Percentiles rank a stretch among this genome's conserved stretches.
Conservation (phyloP, 2,113 vertebrate species). For the Oxygymnocypris stewartii region DNA sequence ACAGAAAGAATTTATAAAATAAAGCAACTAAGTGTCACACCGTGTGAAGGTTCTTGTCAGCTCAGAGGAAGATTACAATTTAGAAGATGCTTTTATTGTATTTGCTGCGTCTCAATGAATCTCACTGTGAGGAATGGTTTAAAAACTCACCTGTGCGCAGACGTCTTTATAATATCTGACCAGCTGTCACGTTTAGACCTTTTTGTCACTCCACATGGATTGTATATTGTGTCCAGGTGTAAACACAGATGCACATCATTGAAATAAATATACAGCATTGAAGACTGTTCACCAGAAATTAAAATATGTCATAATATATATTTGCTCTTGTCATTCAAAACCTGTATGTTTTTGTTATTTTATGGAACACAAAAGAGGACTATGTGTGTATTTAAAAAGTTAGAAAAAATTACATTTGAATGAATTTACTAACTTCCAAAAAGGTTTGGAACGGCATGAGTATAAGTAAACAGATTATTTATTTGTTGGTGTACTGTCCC, state of each 20-base stretch:
- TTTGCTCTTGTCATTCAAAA: conserved; percentile 1
- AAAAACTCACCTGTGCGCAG: not conserved
- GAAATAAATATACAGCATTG: not conserved
- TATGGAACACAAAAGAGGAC: not conserved
- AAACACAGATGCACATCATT: not conserved
- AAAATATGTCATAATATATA: not conserved
- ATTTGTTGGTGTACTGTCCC: not conserved
- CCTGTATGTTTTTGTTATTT: not conserved
- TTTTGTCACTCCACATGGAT: not conserved
- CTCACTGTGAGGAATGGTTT: not conserved
- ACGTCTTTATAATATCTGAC: conserved; percentile 27
- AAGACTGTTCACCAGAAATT: not conserved
- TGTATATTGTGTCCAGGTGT: not conserved
- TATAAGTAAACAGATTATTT: too few species aligned
- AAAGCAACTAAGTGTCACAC: conserved; percentile 39
- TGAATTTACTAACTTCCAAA: too few species aligned
- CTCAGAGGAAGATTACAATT: conserved; percentile 5
- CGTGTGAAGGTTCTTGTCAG: conserved; percentile 35
- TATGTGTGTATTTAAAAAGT: too few species aligned
- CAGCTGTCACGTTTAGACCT: not conserved
- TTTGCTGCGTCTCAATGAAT: conserved; percentile 19
- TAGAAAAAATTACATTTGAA: too few species aligned
- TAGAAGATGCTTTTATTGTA: not conserved
- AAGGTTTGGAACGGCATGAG: too few species aligned
- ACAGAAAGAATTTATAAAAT: conserved; percentile 36